Evolutionary conservation across 2,797 vertebrate genomes (phyloP).

Genomic region (Prionace glauca): DNA sequence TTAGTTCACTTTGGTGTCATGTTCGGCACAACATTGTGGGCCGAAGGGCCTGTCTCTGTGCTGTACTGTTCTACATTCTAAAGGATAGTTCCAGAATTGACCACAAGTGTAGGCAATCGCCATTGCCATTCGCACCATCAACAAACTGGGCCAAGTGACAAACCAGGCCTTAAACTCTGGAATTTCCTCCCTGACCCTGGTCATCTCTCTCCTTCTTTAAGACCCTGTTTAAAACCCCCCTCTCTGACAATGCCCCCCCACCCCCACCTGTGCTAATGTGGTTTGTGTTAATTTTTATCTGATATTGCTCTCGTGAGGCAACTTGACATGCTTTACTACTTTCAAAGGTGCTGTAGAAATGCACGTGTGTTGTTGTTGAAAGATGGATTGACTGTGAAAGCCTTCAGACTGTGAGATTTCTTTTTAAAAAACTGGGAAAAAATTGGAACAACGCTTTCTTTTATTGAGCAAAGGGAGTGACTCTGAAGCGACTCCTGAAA

Average conservation of each 20-base stretch:
- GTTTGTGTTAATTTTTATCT: too few relatives aligned
- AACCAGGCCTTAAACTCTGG: not conserved
- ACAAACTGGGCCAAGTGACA: too few relatives aligned
- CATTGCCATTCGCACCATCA: not conserved
- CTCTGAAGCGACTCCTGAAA: not conserved
- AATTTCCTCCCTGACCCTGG: not conserved
- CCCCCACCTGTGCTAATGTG: not conserved
- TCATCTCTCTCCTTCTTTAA: not conserved
- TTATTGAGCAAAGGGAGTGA: not conserved
- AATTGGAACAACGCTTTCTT: not conserved
- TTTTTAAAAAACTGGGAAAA: not conserved
- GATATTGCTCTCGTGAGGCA: too few relatives aligned
- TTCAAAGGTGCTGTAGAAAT: not conserved
- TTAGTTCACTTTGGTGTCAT: too few relatives aligned
- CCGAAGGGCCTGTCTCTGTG: too few relatives aligned
- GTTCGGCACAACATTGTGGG: too few relatives aligned
- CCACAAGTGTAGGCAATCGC: not conserved
- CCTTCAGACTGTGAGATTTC: not conserved
- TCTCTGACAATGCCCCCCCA: not conserved
- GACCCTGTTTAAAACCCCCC: not conserved
- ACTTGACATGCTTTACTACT: not conserved
- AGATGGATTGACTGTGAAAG: not conserved
- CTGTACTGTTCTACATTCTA: not conserved
- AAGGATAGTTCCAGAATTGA: not conserved
- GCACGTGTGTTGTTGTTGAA: not conserved